A percentile compares a stretch with the other conserved stretches of the same genome.
These are phyloP conservation scores for Oscheius onirici DNA, from an alignment of 2,888 invertebrate species.

Conservation along the genomic window DNA sequence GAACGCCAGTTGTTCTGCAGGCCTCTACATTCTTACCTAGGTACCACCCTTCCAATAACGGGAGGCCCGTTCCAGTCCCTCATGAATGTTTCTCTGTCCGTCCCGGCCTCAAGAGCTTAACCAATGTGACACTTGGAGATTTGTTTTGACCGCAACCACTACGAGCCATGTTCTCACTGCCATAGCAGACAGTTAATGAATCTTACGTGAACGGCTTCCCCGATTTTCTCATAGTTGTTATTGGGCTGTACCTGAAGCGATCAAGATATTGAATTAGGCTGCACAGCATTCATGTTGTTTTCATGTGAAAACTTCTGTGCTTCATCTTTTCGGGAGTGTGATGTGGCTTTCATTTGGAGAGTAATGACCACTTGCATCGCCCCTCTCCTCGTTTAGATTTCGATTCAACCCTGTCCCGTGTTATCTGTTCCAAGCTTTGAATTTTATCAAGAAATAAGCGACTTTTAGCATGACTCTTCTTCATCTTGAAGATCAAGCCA, in stretches of 20 bases:
- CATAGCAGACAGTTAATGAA: neutral
- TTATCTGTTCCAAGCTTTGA: neutral
- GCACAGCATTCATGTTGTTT: neutral
- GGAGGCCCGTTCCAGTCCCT: neutral
- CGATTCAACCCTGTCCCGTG: neutral
- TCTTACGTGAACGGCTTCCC: too few relatives aligned
- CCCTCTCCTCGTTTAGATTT: conserved; percentile 10
- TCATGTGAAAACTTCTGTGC: conserved; percentile 5
- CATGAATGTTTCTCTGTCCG: conserved; percentile 4
- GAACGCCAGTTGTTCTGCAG: too few relatives aligned
- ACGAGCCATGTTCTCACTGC: neutral
- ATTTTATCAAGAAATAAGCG: neutral
- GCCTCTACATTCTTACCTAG: too few relatives aligned
- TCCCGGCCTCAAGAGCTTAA: neutral
- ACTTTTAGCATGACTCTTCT: neutral
- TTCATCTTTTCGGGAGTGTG: neutral
- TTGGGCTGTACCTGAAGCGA: neutral
- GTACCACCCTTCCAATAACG: too few relatives aligned
- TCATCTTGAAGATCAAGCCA: neutral
- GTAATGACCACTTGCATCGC: conserved; percentile 21
- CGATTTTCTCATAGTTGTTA: neutral
- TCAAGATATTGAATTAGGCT: neutral
- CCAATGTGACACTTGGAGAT: conserved; percentile 8
- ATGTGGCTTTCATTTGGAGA: conserved; percentile 20
- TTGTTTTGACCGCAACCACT: conserved; percentile 1